Base-by-base conservation (phyloP, 2,797 vertebrate species). In the Nannoperca australis region DNA sequence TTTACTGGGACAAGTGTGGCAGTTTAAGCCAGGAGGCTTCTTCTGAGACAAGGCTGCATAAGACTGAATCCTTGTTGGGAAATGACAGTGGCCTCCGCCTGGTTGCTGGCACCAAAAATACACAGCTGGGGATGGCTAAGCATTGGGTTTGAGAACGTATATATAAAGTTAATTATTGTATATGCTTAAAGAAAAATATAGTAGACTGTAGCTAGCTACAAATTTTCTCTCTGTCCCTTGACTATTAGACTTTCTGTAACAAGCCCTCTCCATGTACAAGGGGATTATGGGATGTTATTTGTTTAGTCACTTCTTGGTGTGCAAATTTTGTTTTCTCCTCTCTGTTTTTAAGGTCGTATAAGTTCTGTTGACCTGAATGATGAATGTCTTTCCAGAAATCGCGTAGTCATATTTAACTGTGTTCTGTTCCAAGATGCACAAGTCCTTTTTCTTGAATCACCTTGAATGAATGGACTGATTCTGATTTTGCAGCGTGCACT, bases 131-230 rank as follows among this genome's bases (percentile, higher is more conserved):
- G 87, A 90, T 76, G 66, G 87, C 89, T 92, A 93, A 93, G 90
- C 86, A 90, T 82, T 38, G 87, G 93, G 83, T 91, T 91, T 85
- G 87, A 81, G 79, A 82, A 94, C 85, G 76, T 91, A 94, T 94
- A 94, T 94, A 93, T 93, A 94, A 90, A 92, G 90, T 89, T 94
- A 94, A 94, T 94, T 94, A 93, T 93, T 94, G 83, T 94, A 95
- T 94, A 94, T 92, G 87, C 92, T 88, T 81, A 91, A 91, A 93
- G 92, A 89, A 96, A 95, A 95, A 94, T 95, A 95, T 93, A 94
- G 89, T 34, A 87, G 78, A 54, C 82, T 83, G 83, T 40, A 64
- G 78, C 87, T 72, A 90, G 88, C 90, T 93, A 89, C 88, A 93
- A 88, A 94, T 95, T 94, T 93, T 91, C 89, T 81, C 74, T 76